Percentiles rank a stretch among this genome's conserved stretches.
Evolutionary conservation across 2,888 invertebrate species (phyloP).

Genomic region (Archips xylosteana): DNA sequence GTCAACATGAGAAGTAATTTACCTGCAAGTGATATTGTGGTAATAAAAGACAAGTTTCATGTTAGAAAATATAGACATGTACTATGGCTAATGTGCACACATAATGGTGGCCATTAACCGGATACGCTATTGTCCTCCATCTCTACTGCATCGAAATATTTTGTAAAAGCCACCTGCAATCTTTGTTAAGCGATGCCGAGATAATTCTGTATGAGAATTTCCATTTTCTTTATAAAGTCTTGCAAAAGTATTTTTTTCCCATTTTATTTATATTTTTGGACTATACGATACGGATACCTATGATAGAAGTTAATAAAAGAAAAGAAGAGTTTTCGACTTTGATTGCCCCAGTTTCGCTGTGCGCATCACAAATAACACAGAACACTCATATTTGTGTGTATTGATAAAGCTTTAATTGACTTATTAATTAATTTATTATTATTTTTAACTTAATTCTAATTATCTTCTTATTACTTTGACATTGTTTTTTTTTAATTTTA

Average conservation of each 20-base stretch:
- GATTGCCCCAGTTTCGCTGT: neutral
- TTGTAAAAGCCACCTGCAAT: neutral
- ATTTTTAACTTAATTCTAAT: too few species aligned
- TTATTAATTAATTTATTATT: too few species aligned
- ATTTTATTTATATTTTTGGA: too few species aligned
- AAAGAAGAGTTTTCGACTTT: neutral
- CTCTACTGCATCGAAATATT: neutral
- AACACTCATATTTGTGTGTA: neutral
- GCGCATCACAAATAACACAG: neutral
- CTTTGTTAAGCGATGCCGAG: neutral
- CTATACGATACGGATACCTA: neutral
- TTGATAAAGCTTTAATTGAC: neutral
- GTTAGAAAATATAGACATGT: neutral
- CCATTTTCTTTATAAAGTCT: neutral
- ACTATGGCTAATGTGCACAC: neutral
- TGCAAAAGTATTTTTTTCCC: too few species aligned
- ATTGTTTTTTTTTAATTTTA: too few species aligned
- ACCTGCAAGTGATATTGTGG: neutral
- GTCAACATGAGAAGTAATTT: neutral
- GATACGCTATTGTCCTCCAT: conserved; percentile 25
- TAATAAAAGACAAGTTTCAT: too few species aligned
- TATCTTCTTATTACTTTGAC: too few species aligned
- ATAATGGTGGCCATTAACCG: conserved; percentile 10
- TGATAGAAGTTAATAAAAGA: neutral
- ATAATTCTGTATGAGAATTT: neutral